Evolutionary conservation across 2,888 invertebrate species (phyloP), one percentile per base, ranked within the genome.

Genomic region (Tenthredo notha): DNA sequence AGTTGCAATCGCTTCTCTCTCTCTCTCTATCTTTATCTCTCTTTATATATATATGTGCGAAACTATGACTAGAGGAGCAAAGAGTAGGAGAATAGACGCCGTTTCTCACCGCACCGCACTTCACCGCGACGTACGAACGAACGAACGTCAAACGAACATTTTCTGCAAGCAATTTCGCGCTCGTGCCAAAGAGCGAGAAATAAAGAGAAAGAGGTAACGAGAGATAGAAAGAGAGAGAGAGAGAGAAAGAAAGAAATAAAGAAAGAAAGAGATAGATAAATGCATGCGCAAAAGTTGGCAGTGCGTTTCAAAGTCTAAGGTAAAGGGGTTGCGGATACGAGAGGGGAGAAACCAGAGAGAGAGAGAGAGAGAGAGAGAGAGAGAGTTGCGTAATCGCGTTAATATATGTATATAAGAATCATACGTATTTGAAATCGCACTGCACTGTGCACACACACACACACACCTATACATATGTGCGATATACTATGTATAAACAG

Each of bases 181-280:
- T 40, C 72, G 72, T 72, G 72, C 72, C 72, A 72, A 72, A 72
- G 65, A 25, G 65, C 84, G 33, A 18, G 12, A 18, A 47, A 43
- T 0, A 40, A 0, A 47, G 1, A 47, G 10, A n/a, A n/a, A n/a
- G n/a, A n/a, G n/a, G n/a, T n/a, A n/a, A n/a, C n/a, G n/a, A 80
- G 84, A 65, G 84, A n/a, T 37, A 18, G 12, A 18, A 47, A 43
- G 0, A 40, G 3, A 47, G 1, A 47, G 10, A 72, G 65, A 25
- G 65, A 84, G 33, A 18, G 12, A 18, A 47, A 43, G 0, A 40
- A 0, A 47, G 1, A 47, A 6, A n/a, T n/a, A n/a, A 10, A 43
- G 10, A 12, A 10, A 43, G 43, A 43, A 54, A 80, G 84, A 65
- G 84, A n/a, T 37, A 82, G 80, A 84, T 82, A 70, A 80, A 72